phyloP scores from a whole-genome alignment of 2,797 vertebrate species.

The Halcyon badia region DNA sequence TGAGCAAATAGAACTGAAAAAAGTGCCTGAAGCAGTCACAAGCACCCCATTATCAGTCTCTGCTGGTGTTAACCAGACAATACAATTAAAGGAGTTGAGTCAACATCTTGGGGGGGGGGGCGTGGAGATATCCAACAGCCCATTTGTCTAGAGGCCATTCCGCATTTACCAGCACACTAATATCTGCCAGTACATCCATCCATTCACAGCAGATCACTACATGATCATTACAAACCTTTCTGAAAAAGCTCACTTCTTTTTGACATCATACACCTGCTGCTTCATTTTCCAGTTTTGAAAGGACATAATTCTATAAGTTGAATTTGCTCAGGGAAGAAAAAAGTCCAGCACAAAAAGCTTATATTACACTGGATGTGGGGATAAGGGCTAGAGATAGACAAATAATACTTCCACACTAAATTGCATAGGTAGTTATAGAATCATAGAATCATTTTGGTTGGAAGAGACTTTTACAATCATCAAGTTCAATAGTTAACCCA shows the following conservation, averaged over 20 bases:
- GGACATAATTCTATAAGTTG: neutral
- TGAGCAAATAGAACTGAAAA: neutral
- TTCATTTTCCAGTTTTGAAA: neutral
- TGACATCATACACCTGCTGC: neutral
- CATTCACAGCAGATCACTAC: neutral
- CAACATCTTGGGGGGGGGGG: neutral
- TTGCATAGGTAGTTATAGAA: neutral
- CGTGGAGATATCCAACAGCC: neutral
- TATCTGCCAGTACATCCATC: neutral
- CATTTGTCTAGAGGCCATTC: neutral
- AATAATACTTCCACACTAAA: neutral
- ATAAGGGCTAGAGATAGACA: neutral
- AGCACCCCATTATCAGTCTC: neutral
- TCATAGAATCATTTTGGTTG: neutral
- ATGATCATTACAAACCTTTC: neutral
- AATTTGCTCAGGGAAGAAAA: neutral
- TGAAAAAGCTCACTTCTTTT: neutral
- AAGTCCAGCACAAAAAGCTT: neutral
- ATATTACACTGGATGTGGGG: neutral
- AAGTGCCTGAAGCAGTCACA: accelerated
- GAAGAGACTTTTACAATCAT: neutral
- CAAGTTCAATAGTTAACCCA: neutral
- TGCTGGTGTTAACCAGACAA: neutral
- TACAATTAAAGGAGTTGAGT: neutral
- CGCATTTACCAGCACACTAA: neutral